Evolutionary conservation across 2,888 invertebrate genomes (phyloP).

Genomic region (Morpho helenor): DNA sequence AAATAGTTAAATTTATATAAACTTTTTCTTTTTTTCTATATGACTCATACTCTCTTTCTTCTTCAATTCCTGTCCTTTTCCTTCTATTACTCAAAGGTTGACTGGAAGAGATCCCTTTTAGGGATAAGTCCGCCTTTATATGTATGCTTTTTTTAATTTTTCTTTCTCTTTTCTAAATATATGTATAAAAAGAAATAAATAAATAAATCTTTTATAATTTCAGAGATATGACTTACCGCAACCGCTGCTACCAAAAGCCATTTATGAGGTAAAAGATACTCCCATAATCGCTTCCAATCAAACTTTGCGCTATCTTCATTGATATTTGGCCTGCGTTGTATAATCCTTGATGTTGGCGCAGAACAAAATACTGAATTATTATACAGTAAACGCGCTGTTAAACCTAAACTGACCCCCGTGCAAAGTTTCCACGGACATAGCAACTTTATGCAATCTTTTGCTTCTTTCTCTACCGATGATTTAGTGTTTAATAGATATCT

Average conservation of each 20-base stretch:
- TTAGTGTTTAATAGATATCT: constrained; percentile 50
- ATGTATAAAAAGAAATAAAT: too few relatives aligned
- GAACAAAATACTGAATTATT: constrained; percentile 83
- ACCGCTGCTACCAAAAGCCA: constrained; percentile 88
- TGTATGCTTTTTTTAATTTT: too few relatives aligned
- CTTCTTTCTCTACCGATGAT: constrained; percentile 42
- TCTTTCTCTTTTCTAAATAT: too few relatives aligned
- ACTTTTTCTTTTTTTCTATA: too few relatives aligned
- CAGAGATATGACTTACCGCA: constrained; percentile 78
- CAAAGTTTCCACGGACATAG: constrained; percentile 68
- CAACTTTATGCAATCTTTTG: constrained; percentile 45
- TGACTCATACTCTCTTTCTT: too few relatives aligned
- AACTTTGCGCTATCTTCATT: constrained; percentile 80
- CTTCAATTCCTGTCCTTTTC: too few relatives aligned
- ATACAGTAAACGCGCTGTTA: constrained; percentile 51
- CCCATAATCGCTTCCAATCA: constrained; percentile 87
- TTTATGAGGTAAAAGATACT: constrained; percentile 86
- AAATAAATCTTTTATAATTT: too few relatives aligned
- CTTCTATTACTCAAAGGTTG: too few relatives aligned
- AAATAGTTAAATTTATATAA: too few relatives aligned
- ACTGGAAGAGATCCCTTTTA: too few relatives aligned
- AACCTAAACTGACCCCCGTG: constrained; percentile 64
- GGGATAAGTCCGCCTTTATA: too few relatives aligned
- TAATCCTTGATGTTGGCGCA: constrained; percentile 72
- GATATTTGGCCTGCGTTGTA: constrained; percentile 75